phyloP scores from a whole-genome alignment of 2,797 vertebrate genomes.

The Alectoris magna region DNA sequence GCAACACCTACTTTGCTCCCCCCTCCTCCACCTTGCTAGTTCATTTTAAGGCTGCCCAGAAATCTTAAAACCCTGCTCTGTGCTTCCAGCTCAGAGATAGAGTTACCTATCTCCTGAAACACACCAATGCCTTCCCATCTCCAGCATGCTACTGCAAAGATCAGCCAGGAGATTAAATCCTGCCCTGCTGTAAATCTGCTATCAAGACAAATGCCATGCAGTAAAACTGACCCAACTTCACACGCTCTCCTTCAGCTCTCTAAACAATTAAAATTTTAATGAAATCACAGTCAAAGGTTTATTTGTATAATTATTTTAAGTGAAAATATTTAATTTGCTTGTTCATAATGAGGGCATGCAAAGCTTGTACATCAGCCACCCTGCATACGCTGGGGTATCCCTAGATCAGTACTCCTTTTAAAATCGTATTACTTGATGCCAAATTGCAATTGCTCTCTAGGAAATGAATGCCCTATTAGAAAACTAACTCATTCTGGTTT shows the following conservation, averaged over 20 bases:
- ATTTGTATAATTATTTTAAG: constrained; percentile 52
- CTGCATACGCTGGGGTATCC: constrained; percentile 32
- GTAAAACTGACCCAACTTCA: constrained; percentile 58
- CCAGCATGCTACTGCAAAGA: constrained; percentile 51
- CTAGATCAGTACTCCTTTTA: constrained; percentile 28
- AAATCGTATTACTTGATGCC: constrained; percentile 42
- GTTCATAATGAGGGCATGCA: constrained; percentile 47
- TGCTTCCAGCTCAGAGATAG: constrained; percentile 33
- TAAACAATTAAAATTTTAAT: constrained; percentile 68
- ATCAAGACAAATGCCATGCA: constrained; percentile 11
- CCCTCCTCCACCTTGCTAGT: neutral
- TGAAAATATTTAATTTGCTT: constrained; percentile 60
- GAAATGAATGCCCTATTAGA: constrained; percentile 54
- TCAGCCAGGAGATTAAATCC: constrained; percentile 69
- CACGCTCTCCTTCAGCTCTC: constrained; percentile 16
- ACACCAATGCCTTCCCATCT: constrained; percentile 9
- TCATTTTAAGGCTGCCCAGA: constrained; percentile 23
- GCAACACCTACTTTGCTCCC: constrained; percentile 51
- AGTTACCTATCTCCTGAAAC: constrained; percentile 51
- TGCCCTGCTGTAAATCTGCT: constrained; percentile 57
- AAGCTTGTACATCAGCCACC: constrained; percentile 33
- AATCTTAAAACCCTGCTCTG: constrained; percentile 6
- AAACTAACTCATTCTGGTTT: constrained; percentile 52
- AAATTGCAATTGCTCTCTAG: constrained; percentile 50
- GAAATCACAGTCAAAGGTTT: constrained; percentile 60